Evolutionary conservation across 2,888 invertebrate species (phyloP).

Genomic region (Agrotis exclamationis): DNA sequence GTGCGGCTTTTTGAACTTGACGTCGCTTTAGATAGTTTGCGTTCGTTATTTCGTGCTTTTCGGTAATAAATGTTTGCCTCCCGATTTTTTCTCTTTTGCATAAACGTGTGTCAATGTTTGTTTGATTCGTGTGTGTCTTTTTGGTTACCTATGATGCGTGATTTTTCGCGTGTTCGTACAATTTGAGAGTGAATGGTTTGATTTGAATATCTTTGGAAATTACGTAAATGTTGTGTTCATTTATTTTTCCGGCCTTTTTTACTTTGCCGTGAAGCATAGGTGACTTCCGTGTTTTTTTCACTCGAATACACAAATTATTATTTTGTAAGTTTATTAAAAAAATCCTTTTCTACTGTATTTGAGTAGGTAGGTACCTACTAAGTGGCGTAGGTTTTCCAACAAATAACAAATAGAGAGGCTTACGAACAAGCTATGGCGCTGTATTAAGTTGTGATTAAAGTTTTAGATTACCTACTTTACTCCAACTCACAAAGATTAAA

Average conservation of each 20-base stretch:
- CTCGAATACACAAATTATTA: not conserved
- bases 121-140: conserved; percentile 52
- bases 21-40: conserved; percentile 81
- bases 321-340: not conserved
- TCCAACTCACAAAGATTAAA: conserved; percentile 48
- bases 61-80: conserved; percentile 81
- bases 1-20: conserved; percentile 85
- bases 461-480: conserved; percentile 50
- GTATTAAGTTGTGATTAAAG: conserved; percentile 41
- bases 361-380: no score
- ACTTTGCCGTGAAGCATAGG: not conserved
- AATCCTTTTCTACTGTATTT: not conserved
- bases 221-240: conserved; percentile 47
- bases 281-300: conserved; percentile 25
- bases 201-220: conserved; percentile 41
- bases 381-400: not conserved
- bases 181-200: conserved; percentile 45
- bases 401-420: conserved; percentile 3
- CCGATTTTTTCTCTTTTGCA: conserved; percentile 76
- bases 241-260: conserved; percentile 25
- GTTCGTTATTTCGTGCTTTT: conserved; percentile 77
- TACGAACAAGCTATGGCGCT: not conserved
- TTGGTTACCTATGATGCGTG: conserved; percentile 58
- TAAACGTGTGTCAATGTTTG: conserved; percentile 77
- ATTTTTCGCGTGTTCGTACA: conserved; percentile 43